Evolutionary conservation across 2,888 invertebrate species (phyloP).

Genomic region (Agrochola lychnidis): DNA sequence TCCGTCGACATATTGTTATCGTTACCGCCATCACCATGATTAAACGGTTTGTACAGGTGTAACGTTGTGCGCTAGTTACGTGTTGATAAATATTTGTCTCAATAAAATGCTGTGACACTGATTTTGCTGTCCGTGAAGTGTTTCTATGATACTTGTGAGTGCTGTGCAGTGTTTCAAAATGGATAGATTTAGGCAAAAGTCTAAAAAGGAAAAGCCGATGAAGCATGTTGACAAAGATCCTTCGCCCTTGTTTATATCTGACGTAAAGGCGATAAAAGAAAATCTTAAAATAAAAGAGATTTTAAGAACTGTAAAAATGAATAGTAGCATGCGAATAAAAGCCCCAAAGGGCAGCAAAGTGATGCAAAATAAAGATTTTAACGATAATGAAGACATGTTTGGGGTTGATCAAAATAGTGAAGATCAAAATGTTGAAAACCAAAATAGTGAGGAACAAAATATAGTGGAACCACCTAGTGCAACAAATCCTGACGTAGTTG

Average conservation of each 20-base stretch:
- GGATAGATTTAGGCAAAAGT: constrained; percentile 82
- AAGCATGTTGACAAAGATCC: constrained; percentile 79
- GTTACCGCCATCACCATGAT: constrained; percentile 78
- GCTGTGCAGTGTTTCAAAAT: constrained; percentile 68
- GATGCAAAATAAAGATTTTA: constrained; percentile 83
- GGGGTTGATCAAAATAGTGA: constrained; percentile 65
- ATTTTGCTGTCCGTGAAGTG: constrained; percentile 59
- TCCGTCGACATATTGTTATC: constrained; percentile 80
- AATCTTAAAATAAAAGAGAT: constrained; percentile 87
- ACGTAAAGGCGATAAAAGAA: constrained; percentile 84
- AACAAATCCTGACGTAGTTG: constrained; percentile 75
- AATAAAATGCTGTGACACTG: constrained; percentile 63
- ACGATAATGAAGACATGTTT: constrained; percentile 78
- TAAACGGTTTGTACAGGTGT: constrained; percentile 85
- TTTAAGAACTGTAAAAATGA: constrained; percentile 86
- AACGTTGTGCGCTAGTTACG: constrained; percentile 71
- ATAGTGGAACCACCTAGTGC: constrained; percentile 73
- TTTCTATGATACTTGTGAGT: constrained; percentile 46
- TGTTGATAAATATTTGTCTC: constrained; percentile 74
- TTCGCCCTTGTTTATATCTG: constrained; percentile 75
- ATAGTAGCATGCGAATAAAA: constrained; percentile 84
- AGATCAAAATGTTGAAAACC: constrained; percentile 47
- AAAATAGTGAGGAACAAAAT: constrained; percentile 47
- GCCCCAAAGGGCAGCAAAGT: constrained; percentile 83
- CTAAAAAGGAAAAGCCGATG: constrained; percentile 79